Evolutionary conservation across 2,888 invertebrate genomes (phyloP).

Genomic region (Stenotaenia linearis): DNA sequence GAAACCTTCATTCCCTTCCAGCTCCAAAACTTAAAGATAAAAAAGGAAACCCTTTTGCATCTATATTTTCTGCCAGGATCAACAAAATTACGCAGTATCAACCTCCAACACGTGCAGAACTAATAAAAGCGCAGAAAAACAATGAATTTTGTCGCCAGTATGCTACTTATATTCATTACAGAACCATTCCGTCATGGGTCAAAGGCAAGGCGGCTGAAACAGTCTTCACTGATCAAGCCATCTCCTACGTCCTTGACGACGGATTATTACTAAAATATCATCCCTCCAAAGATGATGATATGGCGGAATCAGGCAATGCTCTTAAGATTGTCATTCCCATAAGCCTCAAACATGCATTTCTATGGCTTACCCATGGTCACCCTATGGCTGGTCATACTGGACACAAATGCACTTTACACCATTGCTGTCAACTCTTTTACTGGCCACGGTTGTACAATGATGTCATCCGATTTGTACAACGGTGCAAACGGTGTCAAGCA

Average conservation of each 20-base stretch:
- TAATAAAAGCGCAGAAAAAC: too few relatives aligned
- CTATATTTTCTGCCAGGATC: background rate
- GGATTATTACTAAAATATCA: background rate
- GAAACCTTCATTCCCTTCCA: too few relatives aligned
- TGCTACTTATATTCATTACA: too few relatives aligned
- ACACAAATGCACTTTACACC: background rate
- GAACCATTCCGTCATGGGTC: too few relatives aligned
- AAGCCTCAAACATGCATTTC: background rate
- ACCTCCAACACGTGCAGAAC: too few relatives aligned
- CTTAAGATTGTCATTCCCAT: background rate
- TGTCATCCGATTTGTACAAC: background rate
- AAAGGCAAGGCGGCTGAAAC: background rate
- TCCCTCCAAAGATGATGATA: background rate
- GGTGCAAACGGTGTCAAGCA: background rate
- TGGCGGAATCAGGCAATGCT: background rate
- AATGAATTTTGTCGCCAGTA: too few relatives aligned
- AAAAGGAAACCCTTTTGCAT: background rate
- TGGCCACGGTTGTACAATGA: background rate
- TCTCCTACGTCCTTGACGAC: background rate
- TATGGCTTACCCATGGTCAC: background rate
- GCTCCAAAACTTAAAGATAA: too few relatives aligned
- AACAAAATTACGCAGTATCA: too few relatives aligned
- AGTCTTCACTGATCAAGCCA: background rate
- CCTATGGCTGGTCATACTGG: background rate
- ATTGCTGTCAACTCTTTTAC: background rate